A percentile compares a stretch with the other conserved stretches of the same genome.
These are phyloP conservation scores for Sesia bembeciformis DNA, from an alignment of 2,888 invertebrate species.

Conservation along the genomic window DNA sequence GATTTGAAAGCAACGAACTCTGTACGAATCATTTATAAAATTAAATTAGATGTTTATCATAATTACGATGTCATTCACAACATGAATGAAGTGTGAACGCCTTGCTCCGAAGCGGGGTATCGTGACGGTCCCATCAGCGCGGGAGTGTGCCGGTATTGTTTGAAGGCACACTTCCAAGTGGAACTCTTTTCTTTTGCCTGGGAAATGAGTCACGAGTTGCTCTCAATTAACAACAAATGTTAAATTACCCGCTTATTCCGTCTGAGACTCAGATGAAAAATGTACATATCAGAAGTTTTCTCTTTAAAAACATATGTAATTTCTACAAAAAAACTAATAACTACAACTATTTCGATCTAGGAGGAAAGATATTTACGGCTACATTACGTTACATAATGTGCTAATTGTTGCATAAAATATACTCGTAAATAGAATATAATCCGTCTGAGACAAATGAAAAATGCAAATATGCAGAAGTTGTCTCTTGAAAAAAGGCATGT, in stretches of 20 bases:
- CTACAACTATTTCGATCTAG: too few species aligned
- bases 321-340: too few species aligned
- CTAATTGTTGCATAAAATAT: too few species aligned
- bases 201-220: conserved; percentile 41
- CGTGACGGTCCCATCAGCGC: conserved; percentile 22
- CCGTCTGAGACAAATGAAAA: neutral
- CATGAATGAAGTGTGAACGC: neutral
- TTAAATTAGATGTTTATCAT: neutral
- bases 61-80: neutral
- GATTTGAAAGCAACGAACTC: too few species aligned
- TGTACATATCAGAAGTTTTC: neutral
- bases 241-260: neutral
- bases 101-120: conserved; percentile 1
- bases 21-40: too few species aligned
- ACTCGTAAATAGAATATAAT: neutral
- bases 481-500: too few species aligned
- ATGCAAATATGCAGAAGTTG: too few species aligned
- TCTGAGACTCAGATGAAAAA: neutral
- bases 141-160: conserved; percentile 40
- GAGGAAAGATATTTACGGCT: too few species aligned
- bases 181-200: conserved; percentile 54
- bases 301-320: neutral
- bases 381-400: too few species aligned
- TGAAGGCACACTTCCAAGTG: conserved; percentile 34
- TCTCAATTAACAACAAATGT: conserved; percentile 8